phyloP scores from a whole-genome alignment of 2,113 vertebrate genomes.

The Bostrychus sinensis region DNA sequence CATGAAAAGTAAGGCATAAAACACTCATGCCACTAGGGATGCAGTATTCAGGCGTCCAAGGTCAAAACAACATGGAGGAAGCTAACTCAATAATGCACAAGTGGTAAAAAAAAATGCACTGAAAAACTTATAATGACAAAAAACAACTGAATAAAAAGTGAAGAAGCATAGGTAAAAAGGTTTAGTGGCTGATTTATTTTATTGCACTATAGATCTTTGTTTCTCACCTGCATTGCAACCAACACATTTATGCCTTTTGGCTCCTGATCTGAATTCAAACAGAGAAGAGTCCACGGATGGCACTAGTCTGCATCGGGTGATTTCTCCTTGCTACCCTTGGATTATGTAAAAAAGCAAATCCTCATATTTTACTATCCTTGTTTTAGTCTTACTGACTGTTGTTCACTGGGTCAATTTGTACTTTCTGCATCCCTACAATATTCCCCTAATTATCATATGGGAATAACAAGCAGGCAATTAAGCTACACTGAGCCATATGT shows the following conservation, averaged over 20 bases:
- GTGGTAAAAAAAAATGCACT: not conserved
- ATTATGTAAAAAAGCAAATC: constrained; percentile 40
- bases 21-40: not conserved
- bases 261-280: constrained; percentile 73
- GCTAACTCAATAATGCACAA: constrained; percentile 11
- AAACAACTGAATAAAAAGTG: not conserved
- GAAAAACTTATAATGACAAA: not conserved
- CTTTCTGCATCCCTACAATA: not conserved
- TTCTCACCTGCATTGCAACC: constrained; percentile 23
- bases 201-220: not conserved
- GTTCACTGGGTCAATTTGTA: too few relatives aligned
- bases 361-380: not conserved
- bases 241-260: constrained; percentile 51
- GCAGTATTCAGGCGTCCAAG: constrained; percentile 18
- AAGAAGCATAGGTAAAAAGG: not conserved
- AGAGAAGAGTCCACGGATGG: constrained; percentile 48
- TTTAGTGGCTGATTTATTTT: not conserved
- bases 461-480: not conserved
- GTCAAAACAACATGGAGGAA: constrained; percentile 21
- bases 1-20: constrained; percentile 4
- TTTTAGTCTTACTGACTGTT: not conserved
- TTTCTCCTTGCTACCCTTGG: constrained; percentile 71
- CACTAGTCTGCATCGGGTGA: constrained; percentile 62
- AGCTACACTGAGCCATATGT: constrained; percentile 8
- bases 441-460: too few relatives aligned